These are phyloP conservation scores for Pao palembangensis DNA, from an alignment of 2,113 vertebrate genomes.

Conservation along the genomic window DNA sequence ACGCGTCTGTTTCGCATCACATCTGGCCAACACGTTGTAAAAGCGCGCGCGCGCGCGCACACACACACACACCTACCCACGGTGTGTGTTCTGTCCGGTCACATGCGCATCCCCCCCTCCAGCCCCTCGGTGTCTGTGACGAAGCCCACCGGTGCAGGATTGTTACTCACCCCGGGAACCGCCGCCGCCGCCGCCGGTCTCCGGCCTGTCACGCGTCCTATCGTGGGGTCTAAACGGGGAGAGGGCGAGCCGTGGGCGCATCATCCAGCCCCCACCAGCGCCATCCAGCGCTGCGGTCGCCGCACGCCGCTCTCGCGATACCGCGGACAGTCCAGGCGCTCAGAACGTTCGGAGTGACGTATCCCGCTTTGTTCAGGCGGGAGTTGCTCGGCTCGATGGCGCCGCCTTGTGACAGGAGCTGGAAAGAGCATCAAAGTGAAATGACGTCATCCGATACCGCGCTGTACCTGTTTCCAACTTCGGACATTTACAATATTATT, in stretches of 20 bases:
- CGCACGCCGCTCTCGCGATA: conserved; percentile 69
- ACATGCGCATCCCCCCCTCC: conserved; percentile 6
- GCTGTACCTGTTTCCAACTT: too few species aligned
- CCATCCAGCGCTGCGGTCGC: conserved; percentile 65
- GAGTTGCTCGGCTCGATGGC: too few species aligned
- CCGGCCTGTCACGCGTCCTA: conserved; percentile 56
- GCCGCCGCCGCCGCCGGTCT: conserved; percentile 43
- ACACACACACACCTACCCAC: conserved; percentile 20
- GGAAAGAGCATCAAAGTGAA: too few species aligned
- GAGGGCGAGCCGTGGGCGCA: conserved; percentile 55
- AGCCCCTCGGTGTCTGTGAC: conserved; percentile 2
- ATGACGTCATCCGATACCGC: too few species aligned
- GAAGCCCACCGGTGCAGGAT: conserved; percentile 9
- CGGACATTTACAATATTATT: too few species aligned
- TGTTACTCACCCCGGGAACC: conserved; percentile 44
- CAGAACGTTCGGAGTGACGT: conserved; percentile 46
- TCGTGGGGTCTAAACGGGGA: conserved; percentile 52
- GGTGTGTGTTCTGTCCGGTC: conserved; percentile 7
- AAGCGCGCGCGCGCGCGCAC: not conserved
- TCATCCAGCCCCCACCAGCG: conserved; percentile 41
- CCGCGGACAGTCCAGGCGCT: conserved; percentile 24
- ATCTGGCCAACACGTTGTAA: conserved; percentile 41
- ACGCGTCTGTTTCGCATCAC: conserved; percentile 55
- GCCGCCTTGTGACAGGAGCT: too few species aligned
- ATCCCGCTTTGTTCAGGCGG: not conserved